Percentiles rank a stretch among this genome's conserved stretches.
Evolutionary conservation across 2,888 invertebrate species (phyloP).

Genomic region (Smittia sp.): DNA sequence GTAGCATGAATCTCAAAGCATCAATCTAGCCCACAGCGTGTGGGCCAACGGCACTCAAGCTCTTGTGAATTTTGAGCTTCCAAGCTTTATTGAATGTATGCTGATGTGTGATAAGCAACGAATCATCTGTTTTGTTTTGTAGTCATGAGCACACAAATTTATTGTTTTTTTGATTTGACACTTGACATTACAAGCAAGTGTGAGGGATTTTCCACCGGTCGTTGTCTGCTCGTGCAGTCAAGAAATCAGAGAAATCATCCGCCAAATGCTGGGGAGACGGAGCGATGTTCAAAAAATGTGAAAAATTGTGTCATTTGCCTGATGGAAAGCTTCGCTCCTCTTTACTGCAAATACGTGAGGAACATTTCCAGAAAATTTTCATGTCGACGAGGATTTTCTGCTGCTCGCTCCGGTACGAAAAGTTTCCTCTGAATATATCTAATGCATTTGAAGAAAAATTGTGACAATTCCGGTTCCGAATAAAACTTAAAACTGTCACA

Average conservation of each 20-base stretch:
- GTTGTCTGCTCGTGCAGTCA: background rate
- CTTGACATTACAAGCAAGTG: background rate
- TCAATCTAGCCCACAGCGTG: no score
- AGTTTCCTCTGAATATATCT: background rate
- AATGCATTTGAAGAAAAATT: conserved; percentile 1
- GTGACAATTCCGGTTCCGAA: background rate
- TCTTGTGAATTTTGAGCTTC: no score
- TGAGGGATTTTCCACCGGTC: background rate
- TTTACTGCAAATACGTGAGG: conserved; percentile 33
- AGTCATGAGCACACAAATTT: conserved; percentile 1
- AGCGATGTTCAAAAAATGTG: background rate
- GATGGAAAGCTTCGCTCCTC: conserved; percentile 34
- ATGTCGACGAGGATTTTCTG: background rate
- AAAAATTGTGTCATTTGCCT: conserved; percentile 39
- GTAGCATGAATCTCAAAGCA: no score
- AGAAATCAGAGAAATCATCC: conserved; percentile 5
- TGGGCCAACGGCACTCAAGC: no score
- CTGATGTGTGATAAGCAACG: background rate
- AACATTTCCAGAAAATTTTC: conserved; percentile 19
- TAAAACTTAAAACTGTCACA: background rate
- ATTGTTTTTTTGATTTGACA: conserved; percentile 20
- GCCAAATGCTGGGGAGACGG: background rate
- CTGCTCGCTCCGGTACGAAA: background rate
- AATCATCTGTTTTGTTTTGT: background rate
- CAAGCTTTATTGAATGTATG: background rate